These are phyloP conservation scores for Glareola pratincola DNA, from an alignment of 2,113 vertebrate species.

Conservation along the genomic window DNA sequence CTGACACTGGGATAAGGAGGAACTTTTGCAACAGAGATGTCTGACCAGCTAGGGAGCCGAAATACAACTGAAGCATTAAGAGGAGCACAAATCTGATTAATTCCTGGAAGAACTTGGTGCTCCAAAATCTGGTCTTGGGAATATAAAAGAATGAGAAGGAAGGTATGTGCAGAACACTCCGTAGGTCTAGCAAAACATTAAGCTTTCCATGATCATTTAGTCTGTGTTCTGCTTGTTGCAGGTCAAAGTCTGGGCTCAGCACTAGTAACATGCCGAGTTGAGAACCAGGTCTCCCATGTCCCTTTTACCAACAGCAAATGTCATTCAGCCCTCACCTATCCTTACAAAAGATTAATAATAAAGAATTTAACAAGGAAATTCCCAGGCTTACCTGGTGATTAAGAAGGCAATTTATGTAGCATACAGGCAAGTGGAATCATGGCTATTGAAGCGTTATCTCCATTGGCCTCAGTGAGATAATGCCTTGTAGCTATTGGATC, in stretches of 20 bases:
- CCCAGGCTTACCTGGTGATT: slow-evolving; percentile 66
- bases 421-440: slow-evolving; percentile 78
- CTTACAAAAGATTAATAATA: background rate
- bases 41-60: background rate
- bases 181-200: background rate
- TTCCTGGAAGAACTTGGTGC: background rate
- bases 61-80: background rate
- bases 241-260: background rate
- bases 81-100: background rate
- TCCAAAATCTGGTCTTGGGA: background rate
- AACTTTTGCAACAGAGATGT: background rate
- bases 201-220: background rate
- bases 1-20: background rate
- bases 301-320: background rate
- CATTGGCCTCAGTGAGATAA: slow-evolving; percentile 85
- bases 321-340: background rate
- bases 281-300: background rate
- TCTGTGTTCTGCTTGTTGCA: background rate
- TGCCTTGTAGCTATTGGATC: slow-evolving; percentile 85
- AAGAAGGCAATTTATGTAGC: slow-evolving; percentile 79
- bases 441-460: slow-evolving; percentile 83
- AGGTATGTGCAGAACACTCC: fast-evolving
- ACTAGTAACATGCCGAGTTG: fast-evolving
- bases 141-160: background rate
- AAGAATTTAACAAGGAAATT: background rate